Conservation (phyloP, 2,113 vertebrate genomes). For the Actinemys pallida region DNA sequence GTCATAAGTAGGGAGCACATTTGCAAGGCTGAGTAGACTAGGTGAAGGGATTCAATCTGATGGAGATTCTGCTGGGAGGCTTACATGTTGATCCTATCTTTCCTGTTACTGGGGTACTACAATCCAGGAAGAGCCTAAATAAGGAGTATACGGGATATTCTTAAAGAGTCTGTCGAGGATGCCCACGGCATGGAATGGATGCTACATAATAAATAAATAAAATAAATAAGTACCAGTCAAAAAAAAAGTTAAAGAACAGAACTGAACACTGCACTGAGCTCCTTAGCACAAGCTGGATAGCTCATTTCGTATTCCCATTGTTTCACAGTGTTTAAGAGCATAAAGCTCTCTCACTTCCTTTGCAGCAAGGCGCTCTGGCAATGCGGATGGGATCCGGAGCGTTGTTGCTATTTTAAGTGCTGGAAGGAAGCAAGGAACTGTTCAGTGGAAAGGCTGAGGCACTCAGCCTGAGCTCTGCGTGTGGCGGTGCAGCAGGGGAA, state of each 20-base stretch:
- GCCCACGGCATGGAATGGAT: background rate
- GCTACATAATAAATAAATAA: background rate
- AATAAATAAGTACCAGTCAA: background rate
- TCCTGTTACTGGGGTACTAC: background rate
- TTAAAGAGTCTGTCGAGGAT: background rate
- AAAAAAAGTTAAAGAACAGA: background rate
- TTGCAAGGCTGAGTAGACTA: background rate
- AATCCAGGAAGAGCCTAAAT: background rate
- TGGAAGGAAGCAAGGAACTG: conserved; percentile 67
- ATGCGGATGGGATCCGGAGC: background rate
- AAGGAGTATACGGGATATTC: background rate
- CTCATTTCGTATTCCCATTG: conserved; percentile 65
- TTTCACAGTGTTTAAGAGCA: conserved; percentile 60
- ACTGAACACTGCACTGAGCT: background rate
- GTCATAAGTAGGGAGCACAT: background rate
- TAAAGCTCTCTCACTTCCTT: conserved; percentile 64
- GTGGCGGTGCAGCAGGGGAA: background rate
- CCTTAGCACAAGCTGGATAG: conserved; percentile 49
- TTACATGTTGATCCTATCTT: background rate
- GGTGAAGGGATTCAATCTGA: background rate
- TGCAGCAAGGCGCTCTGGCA: conserved; percentile 66
- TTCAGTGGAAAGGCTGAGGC: conserved; percentile 67
- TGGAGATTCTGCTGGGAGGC: background rate
- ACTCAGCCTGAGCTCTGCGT: conserved; percentile 15
- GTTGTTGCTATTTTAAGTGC: conserved; percentile 67